Conservation (phyloP, 2,888 invertebrate species). For the Cephus spinipes region DNA sequence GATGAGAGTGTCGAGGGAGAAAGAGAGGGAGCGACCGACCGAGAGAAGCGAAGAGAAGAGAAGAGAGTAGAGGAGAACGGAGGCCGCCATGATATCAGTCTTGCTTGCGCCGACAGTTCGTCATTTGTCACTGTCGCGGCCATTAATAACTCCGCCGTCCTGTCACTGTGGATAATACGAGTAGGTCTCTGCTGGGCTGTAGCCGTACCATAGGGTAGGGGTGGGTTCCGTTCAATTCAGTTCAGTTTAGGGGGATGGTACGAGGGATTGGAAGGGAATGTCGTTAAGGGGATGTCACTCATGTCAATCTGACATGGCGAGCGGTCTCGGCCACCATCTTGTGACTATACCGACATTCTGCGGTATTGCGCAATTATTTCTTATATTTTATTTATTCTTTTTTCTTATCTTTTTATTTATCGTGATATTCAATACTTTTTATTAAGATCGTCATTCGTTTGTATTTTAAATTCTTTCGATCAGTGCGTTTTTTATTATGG, state of each 20-base stretch:
- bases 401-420: neutral
- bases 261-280: conserved; percentile 62
- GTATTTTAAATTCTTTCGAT: neutral
- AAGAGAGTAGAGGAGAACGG: conserved; percentile 39
- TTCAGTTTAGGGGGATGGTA: conserved; percentile 61
- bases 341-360: conserved; percentile 9
- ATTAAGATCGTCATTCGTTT: neutral
- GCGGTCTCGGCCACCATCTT: conserved; percentile 50
- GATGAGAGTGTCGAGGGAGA: conserved; percentile 40
- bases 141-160: conserved; percentile 67
- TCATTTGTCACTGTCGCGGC: conserved; percentile 67
- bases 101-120: conserved; percentile 68
- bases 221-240: conserved; percentile 63
- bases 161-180: conserved; percentile 68
- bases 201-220: conserved; percentile 45
- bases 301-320: conserved; percentile 61
- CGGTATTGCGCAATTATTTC: neutral
- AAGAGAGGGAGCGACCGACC: conserved; percentile 21
- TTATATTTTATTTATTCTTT: neutral
- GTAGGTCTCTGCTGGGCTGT: conserved; percentile 55
- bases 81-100: conserved; percentile 67
- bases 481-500: neutral
- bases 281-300: conserved; percentile 66
- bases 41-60: conserved; percentile 15
- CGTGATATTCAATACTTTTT: neutral